Percentiles rank a stretch among this genome's conserved stretches.
Conservation (phyloP, 1,140 invertebrate genomes). For the Asbolus verrucosus region DNA sequence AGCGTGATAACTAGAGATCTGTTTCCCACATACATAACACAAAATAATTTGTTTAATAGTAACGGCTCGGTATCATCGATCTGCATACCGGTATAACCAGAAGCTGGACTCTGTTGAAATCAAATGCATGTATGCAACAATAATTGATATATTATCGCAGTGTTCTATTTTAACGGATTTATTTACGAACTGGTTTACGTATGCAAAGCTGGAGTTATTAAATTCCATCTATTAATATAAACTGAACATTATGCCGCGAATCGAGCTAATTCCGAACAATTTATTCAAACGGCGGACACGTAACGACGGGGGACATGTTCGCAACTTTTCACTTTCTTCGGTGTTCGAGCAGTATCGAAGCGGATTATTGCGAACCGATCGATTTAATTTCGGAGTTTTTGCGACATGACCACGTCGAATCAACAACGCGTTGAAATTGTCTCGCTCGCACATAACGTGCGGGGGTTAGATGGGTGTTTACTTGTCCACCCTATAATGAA, state of each 20-base stretch:
- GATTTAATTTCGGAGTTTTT: no score
- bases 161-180: constrained; percentile 28
- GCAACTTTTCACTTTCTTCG: no score
- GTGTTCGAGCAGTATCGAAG: no score
- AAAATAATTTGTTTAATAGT: constrained; percentile 43
- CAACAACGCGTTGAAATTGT: constrained; percentile 18
- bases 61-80: constrained; percentile 29
- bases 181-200: constrained; percentile 22
- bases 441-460: background rate
- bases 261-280: no score
- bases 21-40: constrained; percentile 39
- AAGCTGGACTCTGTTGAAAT: constrained; percentile 13
- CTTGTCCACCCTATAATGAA: constrained; percentile 12
- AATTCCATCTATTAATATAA: background rate
- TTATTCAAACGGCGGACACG: no score
- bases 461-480: constrained; percentile 2
- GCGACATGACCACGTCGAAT: background rate
- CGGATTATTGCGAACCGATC: no score
- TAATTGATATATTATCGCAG: constrained; percentile 37
- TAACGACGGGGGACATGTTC: no score
- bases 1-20: constrained; percentile 8
- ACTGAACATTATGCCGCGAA: no score
- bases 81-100: constrained; percentile 37
- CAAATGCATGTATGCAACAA: constrained; percentile 26
- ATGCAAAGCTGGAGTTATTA: constrained; percentile 12